A percentile compares a stretch with the other conserved stretches of the same genome.
Evolutionary conservation across 2,113 vertebrate species (phyloP).

Genomic region (Python bivittatus): DNA sequence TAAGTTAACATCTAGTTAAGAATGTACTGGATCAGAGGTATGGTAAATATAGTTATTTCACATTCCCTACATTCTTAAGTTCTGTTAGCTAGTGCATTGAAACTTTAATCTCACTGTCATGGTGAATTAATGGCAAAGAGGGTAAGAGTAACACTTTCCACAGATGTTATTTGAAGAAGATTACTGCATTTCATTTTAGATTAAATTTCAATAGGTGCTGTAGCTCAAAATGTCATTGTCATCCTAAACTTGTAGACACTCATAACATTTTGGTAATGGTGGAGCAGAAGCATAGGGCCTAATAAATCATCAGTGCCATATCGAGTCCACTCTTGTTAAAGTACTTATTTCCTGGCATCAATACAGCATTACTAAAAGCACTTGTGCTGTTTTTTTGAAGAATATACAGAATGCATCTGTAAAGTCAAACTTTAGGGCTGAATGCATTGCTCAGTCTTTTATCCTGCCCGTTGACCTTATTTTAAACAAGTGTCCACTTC

Average conservation of each 20-base stretch:
- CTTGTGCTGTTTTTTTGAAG: not conserved
- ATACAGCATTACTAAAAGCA: not conserved
- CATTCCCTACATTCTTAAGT: not conserved
- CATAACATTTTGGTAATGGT: not conserved
- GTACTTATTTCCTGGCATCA: not conserved
- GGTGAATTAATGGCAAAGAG: not conserved
- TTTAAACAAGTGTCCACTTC: conserved; percentile 55
- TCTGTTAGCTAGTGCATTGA: not conserved
- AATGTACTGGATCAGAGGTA: not conserved
- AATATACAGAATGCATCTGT: not conserved
- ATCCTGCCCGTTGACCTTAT: conserved; percentile 59
- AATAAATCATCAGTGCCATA: not conserved
- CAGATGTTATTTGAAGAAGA: not conserved
- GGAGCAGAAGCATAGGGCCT: not conserved
- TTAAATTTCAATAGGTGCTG: not conserved
- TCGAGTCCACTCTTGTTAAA: too few relatives aligned
- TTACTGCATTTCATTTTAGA: not conserved
- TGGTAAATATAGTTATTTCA: not conserved
- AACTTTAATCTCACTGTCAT: too few relatives aligned
- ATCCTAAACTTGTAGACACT: not conserved
- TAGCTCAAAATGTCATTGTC: not conserved
- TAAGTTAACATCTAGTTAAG: not conserved
- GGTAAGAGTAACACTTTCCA: not conserved
- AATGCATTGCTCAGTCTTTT: conserved; percentile 46
- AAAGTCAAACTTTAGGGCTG: conserved; percentile 43